A percentile compares a stretch with the other conserved stretches of the same genome.
Conservation (phyloP, 2,797 vertebrate genomes). For the Enteromius unitaeniatus region DNA sequence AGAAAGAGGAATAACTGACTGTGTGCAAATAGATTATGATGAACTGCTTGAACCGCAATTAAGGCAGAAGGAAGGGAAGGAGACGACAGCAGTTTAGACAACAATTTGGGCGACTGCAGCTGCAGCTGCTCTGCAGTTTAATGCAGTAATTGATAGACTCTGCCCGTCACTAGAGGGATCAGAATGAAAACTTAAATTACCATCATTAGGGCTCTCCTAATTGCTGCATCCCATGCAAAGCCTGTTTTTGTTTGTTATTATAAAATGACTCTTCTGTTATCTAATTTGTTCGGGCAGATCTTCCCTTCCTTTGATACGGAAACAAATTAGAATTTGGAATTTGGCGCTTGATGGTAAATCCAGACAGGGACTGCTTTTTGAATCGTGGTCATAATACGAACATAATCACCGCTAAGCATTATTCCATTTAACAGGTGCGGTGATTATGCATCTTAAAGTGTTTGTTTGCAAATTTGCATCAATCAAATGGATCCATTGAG, state of each 20-base stretch:
- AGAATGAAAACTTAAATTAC: constrained; percentile 91
- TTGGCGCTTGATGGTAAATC: not conserved
- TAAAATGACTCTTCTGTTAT: constrained; percentile 75
- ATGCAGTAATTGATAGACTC: constrained; percentile 90
- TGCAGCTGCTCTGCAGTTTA: constrained; percentile 87
- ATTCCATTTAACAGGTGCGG: constrained; percentile 47
- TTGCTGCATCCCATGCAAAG: constrained; percentile 77
- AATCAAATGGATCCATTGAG: constrained; percentile 42
- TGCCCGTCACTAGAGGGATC: constrained; percentile 90
- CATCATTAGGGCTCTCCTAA: constrained; percentile 81
- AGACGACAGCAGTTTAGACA: constrained; percentile 86
- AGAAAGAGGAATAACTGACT: constrained; percentile 54
- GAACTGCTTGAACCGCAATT: constrained; percentile 85
- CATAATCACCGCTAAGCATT: constrained; percentile 40
- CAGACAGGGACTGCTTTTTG: constrained; percentile 17
- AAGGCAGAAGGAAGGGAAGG: constrained; percentile 76
- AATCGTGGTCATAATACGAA: constrained; percentile 27
- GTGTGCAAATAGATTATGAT: constrained; percentile 74
- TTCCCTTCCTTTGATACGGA: constrained; percentile 40
- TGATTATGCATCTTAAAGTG: constrained; percentile 49
- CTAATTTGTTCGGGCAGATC: constrained; percentile 62
- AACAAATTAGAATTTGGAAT: constrained; percentile 48
- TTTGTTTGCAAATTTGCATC: constrained; percentile 41
- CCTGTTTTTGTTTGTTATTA: constrained; percentile 77
- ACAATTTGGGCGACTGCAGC: constrained; percentile 86